These are phyloP conservation scores for Idris sp. DNA, from an alignment of 1,140 invertebrate genomes.

Conservation along the genomic window DNA sequence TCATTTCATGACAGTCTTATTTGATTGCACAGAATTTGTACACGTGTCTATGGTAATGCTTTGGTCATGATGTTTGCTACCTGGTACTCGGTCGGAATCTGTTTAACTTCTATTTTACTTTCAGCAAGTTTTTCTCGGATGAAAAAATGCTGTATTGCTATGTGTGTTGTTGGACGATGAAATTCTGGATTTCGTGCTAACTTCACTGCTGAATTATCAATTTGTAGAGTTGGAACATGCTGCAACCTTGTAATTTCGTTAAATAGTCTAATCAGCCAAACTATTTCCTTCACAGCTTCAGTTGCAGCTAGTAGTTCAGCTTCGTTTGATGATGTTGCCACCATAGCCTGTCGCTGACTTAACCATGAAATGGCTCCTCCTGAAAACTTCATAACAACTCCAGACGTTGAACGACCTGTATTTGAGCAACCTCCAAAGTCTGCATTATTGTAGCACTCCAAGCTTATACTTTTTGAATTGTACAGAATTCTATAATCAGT, in stretches of 20 bases:
- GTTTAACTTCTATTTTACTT: slow-evolving; percentile 52
- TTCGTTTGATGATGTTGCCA: slow-evolving; percentile 66
- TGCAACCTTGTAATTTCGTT: slow-evolving; percentile 50
- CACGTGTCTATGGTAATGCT: slow-evolving; percentile 54
- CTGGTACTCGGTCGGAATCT: slow-evolving; percentile 64
- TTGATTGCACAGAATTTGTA: slow-evolving; percentile 48
- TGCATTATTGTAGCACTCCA: slow-evolving; percentile 69
- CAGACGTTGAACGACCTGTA: slow-evolving; percentile 67
- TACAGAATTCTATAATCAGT: slow-evolving; percentile 64
- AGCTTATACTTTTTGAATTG: slow-evolving; percentile 21
- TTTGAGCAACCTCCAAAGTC: slow-evolving; percentile 67
- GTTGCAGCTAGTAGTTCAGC: slow-evolving; percentile 56
- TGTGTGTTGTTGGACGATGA: slow-evolving; percentile 73
- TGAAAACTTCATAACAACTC: slow-evolving; percentile 62
- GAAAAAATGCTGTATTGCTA: slow-evolving; percentile 70
- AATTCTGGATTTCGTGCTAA: slow-evolving; percentile 70
- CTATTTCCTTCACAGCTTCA: slow-evolving; percentile 63
- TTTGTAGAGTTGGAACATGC: slow-evolving; percentile 51
- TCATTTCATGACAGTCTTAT: slow-evolving; percentile 50
- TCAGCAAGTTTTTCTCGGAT: slow-evolving; percentile 65
- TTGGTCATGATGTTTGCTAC: slow-evolving; percentile 72
- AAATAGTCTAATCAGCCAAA: slow-evolving; percentile 62
- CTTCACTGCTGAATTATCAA: slow-evolving; percentile 68
- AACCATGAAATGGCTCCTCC: slow-evolving; percentile 67
- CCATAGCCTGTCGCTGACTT: slow-evolving; percentile 67